Conservation (phyloP, 2,888 invertebrate genomes). For the Aspidiotus destructor region DNA sequence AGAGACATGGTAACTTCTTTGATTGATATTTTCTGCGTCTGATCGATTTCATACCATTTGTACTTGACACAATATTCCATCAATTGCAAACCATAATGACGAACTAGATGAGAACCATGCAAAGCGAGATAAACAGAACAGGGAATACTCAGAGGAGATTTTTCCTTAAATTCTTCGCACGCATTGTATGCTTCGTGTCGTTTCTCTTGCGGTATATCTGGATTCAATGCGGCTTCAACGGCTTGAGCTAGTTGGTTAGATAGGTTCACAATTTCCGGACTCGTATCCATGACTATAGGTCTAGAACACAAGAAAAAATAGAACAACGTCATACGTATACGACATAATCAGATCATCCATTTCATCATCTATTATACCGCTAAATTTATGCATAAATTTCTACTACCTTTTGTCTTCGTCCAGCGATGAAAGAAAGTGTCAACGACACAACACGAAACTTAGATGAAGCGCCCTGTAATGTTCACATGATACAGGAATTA, state of each 20-base stretch:
- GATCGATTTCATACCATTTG: constrained; percentile 80
- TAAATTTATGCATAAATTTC: no score
- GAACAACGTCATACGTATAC: no score
- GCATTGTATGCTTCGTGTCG: constrained; percentile 74
- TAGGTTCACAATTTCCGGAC: constrained; percentile 21
- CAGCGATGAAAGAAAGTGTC: no score
- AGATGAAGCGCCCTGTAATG: no score
- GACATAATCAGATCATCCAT: no score
- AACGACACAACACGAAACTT: no score
- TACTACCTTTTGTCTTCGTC: no score
- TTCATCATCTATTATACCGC: no score
- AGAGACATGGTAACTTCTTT: constrained; percentile 41
- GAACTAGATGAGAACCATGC: constrained; percentile 55
- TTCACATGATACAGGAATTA: no score
- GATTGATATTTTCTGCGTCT: constrained; percentile 77
- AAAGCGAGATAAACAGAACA: constrained; percentile 73
- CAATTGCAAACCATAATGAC: constrained; percentile 83
- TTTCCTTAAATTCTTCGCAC: constrained; percentile 53
- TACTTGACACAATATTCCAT: constrained; percentile 91
- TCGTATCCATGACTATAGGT: constrained; percentile 7
- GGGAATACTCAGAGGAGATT: constrained; percentile 75
- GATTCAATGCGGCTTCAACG: constrained; percentile 72
- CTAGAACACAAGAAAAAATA: neutral
- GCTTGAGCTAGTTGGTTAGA: constrained; percentile 54
- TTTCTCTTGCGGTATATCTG: constrained; percentile 63